phyloP scores from a whole-genome alignment of 2,888 invertebrate genomes.

The Petrolisthes cinctipes region DNA sequence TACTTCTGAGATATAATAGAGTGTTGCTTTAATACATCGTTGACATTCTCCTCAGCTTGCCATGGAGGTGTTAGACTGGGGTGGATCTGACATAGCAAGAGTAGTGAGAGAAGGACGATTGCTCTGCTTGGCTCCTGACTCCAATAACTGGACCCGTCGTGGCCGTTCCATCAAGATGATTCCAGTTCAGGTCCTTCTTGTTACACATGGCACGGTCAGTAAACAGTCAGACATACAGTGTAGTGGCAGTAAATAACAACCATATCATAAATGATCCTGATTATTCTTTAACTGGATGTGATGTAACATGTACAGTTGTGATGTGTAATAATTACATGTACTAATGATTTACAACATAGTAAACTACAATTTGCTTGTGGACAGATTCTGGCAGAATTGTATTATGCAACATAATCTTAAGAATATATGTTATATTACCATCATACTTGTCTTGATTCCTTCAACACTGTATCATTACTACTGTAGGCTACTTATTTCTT shows the following conservation, averaged over 20 bases:
- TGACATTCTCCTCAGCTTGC: constrained; percentile 77
- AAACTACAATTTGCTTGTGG: too few species aligned
- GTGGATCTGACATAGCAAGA: constrained; percentile 87
- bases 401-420: too few species aligned
- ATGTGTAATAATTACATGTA: too few species aligned
- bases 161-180: constrained; percentile 89
- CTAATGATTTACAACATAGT: too few species aligned
- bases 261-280: too few species aligned
- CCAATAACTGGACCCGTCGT: constrained; percentile 81
- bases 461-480: not conserved
- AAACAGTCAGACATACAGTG: not conserved
- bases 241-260: too few species aligned
- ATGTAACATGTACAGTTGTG: too few species aligned
- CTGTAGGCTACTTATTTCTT: not conserved
- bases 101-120: constrained; percentile 91
- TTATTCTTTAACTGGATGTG: too few species aligned
- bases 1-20: constrained; percentile 21
- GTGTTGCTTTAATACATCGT: not conserved
- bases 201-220: constrained; percentile 86
- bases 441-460: not conserved
- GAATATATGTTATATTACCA: too few species aligned
- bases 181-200: constrained; percentile 88
- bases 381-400: not conserved
- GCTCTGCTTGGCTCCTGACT: constrained; percentile 88
- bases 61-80: constrained; percentile 92